Evolutionary conservation across 2,113 vertebrate genomes (phyloP).

Genomic region (Chloebia gouldiae): DNA sequence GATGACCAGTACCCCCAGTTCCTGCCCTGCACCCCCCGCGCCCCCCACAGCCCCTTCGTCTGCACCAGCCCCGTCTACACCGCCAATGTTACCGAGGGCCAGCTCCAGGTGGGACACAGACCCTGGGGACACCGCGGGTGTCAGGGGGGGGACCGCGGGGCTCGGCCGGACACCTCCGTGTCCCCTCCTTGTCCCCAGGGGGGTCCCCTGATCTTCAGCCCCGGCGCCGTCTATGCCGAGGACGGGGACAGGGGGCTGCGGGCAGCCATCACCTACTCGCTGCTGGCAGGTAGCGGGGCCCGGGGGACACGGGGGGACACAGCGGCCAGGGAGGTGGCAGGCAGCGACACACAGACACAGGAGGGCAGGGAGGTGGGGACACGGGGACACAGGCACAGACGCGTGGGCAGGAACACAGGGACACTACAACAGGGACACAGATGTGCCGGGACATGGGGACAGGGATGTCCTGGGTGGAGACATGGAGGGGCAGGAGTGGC

Average conservation of each 20-base stretch:
- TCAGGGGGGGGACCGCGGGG: no score
- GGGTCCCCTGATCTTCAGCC: not conserved
- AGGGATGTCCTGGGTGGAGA: no score
- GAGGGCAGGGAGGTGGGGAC: not conserved
- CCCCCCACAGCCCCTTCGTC: not conserved
- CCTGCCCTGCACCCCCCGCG: conserved; percentile 3
- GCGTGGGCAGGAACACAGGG: not conserved
- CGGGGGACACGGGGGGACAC: not conserved
- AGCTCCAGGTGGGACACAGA: not conserved
- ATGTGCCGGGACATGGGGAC: not conserved
- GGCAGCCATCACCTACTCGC: not conserved
- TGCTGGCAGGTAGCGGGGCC: not conserved
- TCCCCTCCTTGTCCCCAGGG: not conserved
- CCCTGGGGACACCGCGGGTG: not conserved
- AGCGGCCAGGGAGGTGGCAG: not conserved
- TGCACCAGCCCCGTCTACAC: conserved; percentile 23
- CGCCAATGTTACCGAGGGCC: not conserved
- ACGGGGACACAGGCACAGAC: not conserved
- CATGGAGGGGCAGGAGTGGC: not conserved
- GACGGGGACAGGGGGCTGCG: not conserved
- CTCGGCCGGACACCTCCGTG: not conserved
- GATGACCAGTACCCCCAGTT: conserved; percentile 16
- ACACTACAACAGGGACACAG: not conserved
- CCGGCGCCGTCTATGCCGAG: not conserved
- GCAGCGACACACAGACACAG: not conserved